Evolutionary conservation across 2,888 invertebrate genomes (phyloP), one percentile per base, ranked within the genome.

Genomic region (Hirtodrosophila duncani): DNA sequence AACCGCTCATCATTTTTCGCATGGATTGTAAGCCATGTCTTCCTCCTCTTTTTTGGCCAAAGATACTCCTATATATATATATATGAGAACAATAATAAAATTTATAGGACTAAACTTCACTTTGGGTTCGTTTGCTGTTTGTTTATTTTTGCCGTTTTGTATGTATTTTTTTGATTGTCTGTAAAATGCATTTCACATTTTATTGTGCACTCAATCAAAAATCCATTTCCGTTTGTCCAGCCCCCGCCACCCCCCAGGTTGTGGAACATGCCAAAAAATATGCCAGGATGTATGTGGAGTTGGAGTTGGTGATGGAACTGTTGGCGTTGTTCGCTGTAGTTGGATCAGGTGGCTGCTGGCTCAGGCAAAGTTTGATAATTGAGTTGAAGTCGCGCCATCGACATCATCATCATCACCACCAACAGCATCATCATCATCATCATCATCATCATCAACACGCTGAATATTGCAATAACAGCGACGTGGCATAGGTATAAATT

Each of bases 161-260:
- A 31, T 38, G 33, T 26, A 39, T 48, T 41, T 43, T 57, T 42
- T 62, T 65, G 65, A 44, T 51, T 63, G 67, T 44, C 62, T 74
- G 74, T 74, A 60, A 78, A 72, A 71, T 71, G 77, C 79, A 79
- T 79, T 75, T 79, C 65, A 68, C 77, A 75, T 75, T 79, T 75
- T 75, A 75, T 79, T 75, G 74, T 77, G 74, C 74, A 79, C 74
- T 75, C 74, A 75, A 75, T 75, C 77, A 75, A 75, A 75, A 75
- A 75, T 75, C 74, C 74, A 75, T 75, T 75, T 79, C 74, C 74
- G 77, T 68, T 70, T 74, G 71, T 67, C 67, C 43, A 51, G 36
- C 29, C 34, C 29, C 14, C 39, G 29, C 24, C 34, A 42, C 33
- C 46, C 27, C 10, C 30, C 31, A 4, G n/a, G 10, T n/a, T n/a